These are phyloP conservation scores for Dryoscopus gambensis DNA, from an alignment of 2,113 vertebrate genomes.

Conservation along the genomic window DNA sequence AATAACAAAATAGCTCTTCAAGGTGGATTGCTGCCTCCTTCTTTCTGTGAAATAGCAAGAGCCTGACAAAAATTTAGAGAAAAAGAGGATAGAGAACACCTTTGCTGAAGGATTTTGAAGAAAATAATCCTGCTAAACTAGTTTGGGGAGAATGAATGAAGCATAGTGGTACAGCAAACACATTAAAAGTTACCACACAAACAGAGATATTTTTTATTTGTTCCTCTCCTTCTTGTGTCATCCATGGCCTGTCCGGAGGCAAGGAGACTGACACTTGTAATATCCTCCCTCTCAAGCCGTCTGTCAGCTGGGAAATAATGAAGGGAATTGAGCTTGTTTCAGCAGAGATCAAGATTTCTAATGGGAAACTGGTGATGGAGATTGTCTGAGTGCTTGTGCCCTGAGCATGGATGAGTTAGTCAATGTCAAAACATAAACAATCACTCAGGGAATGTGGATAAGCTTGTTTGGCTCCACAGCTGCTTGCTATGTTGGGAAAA, in stretches of 20 bases:
- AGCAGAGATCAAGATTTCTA: slow-evolving; percentile 48
- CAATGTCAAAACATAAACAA: slow-evolving; percentile 55
- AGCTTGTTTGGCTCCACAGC: not conserved
- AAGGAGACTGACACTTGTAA: slow-evolving; percentile 51
- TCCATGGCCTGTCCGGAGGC: slow-evolving; percentile 1
- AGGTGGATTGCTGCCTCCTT: not conserved
- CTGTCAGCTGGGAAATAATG: slow-evolving; percentile 40
- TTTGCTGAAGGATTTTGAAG: not conserved
- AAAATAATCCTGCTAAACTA: not conserved
- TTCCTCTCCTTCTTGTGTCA: not conserved
- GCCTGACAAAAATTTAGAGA: not conserved
- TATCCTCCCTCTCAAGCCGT: slow-evolving; percentile 54
- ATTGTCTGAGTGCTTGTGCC: slow-evolving; percentile 50
- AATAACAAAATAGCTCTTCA: not conserved
- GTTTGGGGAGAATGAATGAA: not conserved
- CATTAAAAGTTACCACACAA: slow-evolving; percentile 22
- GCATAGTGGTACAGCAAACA: not conserved
- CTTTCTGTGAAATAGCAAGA: not conserved
- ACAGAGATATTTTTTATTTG: slow-evolving; percentile 25
- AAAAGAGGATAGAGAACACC: not conserved
- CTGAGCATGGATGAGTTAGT: slow-evolving; percentile 59
- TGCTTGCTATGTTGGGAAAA: not conserved
- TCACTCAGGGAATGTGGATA: slow-evolving; percentile 20
- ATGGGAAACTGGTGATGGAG: slow-evolving; percentile 51
- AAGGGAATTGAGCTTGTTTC: slow-evolving; percentile 48